Base-by-base conservation (phyloP, 2,113 vertebrate species). In the Leucoraja erinaceus region DNA sequence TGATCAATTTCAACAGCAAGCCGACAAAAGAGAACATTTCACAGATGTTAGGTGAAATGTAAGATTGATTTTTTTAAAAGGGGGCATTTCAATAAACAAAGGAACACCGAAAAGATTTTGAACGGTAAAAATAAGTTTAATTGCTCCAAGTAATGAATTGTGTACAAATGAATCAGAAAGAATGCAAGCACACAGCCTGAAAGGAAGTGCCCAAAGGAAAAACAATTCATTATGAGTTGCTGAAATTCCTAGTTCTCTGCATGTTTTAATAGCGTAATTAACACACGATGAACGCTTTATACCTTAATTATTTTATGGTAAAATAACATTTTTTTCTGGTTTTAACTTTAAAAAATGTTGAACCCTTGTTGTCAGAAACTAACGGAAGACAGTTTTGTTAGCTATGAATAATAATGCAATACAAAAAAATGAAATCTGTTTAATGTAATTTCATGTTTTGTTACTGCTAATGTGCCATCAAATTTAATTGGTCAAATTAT, bases 111-210 rank as follows among this genome's bases (percentile, higher is more conserved):
- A 54, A 91, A 20, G 68, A 11, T 33, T 91, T 91, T 91, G 90
- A 72, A 72, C 90, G 72, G 22, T 54, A 33, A 91, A 72, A 72
- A 72, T 47, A 91, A 38, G 22, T 91, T 91, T 91, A 91, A 91
- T 72, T 54, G 90, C 38, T 28, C 22, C 22, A 28, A 91, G 72
- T 91, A 91, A 11, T 91, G 38, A 91, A 74, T 68, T 72, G 90
- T 54, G 22, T 38, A 72, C 9, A 74, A 38, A 74, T 72, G 66
- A 47, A 72, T 91, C 68, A 70, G 33, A 91, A 91, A 18, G 22
- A 91, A 66, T 88, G 59, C 83, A 88, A 72, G 77, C 47, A 72
- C 9, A 54, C 12, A 72, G 33, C 68, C 68, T 72, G 68, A 91
- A 72, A 91, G 68, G 63, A 33, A 91, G 47, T 72, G 38, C 33